These are phyloP conservation scores for Drusus annulatus DNA, from an alignment of 1,140 invertebrate genomes.

Conservation along the genomic window DNA sequence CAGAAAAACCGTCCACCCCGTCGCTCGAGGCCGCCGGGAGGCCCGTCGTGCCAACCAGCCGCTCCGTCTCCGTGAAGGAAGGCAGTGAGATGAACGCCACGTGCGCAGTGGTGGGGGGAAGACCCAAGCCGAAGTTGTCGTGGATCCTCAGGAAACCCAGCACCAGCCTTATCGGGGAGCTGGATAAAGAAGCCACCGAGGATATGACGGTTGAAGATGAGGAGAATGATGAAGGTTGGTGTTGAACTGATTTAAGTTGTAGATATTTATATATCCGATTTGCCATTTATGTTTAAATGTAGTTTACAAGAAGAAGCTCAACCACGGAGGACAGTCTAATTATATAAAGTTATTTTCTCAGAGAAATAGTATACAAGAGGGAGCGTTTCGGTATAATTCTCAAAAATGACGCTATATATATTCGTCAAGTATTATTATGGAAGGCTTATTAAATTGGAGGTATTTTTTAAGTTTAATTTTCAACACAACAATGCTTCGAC, in stretches of 20 bases:
- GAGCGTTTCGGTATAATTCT: too few relatives aligned
- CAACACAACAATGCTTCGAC: too few relatives aligned
- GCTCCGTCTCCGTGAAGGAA: slow-evolving; percentile 38
- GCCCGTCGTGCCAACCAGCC: neutral
- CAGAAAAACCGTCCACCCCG: slow-evolving; percentile 49
- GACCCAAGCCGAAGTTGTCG: slow-evolving; percentile 43
- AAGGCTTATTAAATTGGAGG: too few relatives aligned
- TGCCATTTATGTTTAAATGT: too few relatives aligned
- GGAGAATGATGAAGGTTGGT: slow-evolving; percentile 17
- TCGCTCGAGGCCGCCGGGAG: slow-evolving; percentile 33
- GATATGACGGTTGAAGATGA: slow-evolving; percentile 20
- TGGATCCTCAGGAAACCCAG: slow-evolving; percentile 20
- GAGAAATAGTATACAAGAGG: too few relatives aligned
- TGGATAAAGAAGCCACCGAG: neutral
- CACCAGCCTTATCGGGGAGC: neutral
- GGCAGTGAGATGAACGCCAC: slow-evolving; percentile 31
- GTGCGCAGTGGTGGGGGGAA: slow-evolving; percentile 48
- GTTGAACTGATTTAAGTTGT: neutral
- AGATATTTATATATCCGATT: too few relatives aligned
- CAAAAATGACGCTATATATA: too few relatives aligned
- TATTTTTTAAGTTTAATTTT: too few relatives aligned
- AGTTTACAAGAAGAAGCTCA: too few relatives aligned
- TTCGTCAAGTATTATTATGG: too few relatives aligned
- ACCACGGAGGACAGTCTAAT: too few relatives aligned
- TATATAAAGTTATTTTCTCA: too few relatives aligned